Evolutionary conservation across 2,888 invertebrate species (phyloP).

Genomic region (Crematogaster levior): DNA sequence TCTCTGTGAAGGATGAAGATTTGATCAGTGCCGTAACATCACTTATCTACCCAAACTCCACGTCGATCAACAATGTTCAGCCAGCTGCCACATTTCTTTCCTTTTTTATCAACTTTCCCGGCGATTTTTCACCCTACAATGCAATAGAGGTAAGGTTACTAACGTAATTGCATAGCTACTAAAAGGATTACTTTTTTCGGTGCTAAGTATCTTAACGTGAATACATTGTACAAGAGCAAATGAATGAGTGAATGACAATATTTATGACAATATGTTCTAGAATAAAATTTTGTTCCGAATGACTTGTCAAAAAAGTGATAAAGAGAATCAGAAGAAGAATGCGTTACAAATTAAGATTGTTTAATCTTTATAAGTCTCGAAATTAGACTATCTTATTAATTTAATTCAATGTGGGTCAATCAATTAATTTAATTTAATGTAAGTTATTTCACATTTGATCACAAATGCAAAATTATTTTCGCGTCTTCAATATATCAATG

Average conservation of each 20-base stretch:
- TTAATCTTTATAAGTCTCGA: background rate
- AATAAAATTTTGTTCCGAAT: background rate
- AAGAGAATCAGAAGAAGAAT: background rate
- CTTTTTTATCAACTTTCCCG: constrained; percentile 78
- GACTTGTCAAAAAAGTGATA: background rate
- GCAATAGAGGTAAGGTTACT: constrained; percentile 80
- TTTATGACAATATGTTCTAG: background rate
- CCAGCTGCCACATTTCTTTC: constrained; percentile 21
- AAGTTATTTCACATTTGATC: too few relatives aligned
- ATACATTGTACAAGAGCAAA: background rate
- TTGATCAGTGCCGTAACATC: constrained; percentile 72
- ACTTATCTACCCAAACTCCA: constrained; percentile 77
- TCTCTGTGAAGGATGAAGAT: constrained; percentile 22
- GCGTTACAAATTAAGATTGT: background rate
- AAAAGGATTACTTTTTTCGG: background rate
- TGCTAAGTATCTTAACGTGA: background rate
- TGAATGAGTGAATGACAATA: background rate
- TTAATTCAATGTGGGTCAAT: too few relatives aligned
- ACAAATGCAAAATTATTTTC: too few relatives aligned
- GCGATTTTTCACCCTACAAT: constrained; percentile 84
- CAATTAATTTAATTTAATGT: too few relatives aligned
- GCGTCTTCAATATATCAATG: too few relatives aligned
- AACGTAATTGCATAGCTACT: background rate
- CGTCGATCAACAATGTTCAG: constrained; percentile 50
- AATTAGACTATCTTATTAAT: too few relatives aligned